Percentiles rank a stretch among this genome's conserved stretches.
Conservation (phyloP, 2,113 vertebrate species). For the Cygnus buccinator region DNA sequence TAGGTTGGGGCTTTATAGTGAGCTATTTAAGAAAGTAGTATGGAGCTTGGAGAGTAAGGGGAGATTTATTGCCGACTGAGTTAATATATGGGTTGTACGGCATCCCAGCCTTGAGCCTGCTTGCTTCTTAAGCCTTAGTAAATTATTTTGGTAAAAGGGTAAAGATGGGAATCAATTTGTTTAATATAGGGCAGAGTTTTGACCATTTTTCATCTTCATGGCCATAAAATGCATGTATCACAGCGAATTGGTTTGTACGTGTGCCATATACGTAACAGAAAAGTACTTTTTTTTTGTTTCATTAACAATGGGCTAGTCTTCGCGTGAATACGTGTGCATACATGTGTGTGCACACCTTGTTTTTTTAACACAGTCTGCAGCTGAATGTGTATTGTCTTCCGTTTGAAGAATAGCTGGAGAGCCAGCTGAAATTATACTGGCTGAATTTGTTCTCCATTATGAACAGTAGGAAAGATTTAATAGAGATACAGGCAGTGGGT, state of each 20-base stretch:
- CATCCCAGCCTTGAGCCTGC: constrained; percentile 54
- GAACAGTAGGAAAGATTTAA: constrained; percentile 57
- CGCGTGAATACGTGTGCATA: not conserved
- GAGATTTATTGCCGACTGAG: constrained; percentile 72
- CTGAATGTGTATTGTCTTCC: not conserved
- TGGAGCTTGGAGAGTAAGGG: constrained; percentile 58
- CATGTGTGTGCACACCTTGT: not conserved
- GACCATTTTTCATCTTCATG: not conserved
- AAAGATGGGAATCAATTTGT: constrained; percentile 59
- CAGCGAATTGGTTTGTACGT: not conserved
- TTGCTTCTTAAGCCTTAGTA: constrained; percentile 60
- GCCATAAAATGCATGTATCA: not conserved
- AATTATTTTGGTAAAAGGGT: constrained; percentile 64
- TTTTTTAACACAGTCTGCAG: not conserved
- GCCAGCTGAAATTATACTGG: not conserved
- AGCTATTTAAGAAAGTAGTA: constrained; percentile 76
- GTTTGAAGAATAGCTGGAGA: constrained; percentile 39
- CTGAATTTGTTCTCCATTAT: constrained; percentile 37
- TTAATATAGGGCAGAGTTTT: constrained; percentile 62
- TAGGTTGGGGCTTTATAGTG: constrained; percentile 80
- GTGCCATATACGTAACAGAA: not conserved
- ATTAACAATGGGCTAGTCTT: not conserved
- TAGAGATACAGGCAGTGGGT: constrained; percentile 6
- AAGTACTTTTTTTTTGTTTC: not conserved
- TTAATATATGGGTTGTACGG: constrained; percentile 62